These are phyloP conservation scores for Megaptera novaeangliae DNA, from an alignment of 2,113 vertebrate genomes.

Conservation along the genomic window DNA sequence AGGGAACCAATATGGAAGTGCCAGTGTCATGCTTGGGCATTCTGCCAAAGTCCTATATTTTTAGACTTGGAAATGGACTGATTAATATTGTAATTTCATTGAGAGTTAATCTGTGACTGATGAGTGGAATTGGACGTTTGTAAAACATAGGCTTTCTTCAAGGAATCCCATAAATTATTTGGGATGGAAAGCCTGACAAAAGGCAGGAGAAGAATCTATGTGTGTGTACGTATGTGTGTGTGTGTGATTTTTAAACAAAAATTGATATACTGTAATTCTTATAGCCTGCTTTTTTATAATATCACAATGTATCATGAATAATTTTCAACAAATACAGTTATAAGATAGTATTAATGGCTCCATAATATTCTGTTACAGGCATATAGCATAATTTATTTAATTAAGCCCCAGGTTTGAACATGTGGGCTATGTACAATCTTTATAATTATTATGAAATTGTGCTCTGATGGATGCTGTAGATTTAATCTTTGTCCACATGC, in stretches of 20 bases:
- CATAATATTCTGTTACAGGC: not conserved
- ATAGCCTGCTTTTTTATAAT: not conserved
- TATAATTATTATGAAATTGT: not conserved
- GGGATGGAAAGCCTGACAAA: not conserved
- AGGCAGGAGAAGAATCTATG: not conserved
- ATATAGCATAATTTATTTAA: not conserved
- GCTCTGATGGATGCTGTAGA: not conserved
- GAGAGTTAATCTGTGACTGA: not conserved
- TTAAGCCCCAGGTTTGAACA: not conserved
- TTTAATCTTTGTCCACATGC: not conserved
- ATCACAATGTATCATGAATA: not conserved
- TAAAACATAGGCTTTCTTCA: not conserved
- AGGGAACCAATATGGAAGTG: not conserved
- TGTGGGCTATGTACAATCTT: not conserved
- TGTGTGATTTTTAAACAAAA: not conserved
- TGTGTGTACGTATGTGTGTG: not conserved
- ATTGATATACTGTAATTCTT: not conserved
- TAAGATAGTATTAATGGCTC: not conserved
- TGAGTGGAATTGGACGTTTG: not conserved
- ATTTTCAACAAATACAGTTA: not conserved
- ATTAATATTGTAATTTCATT: not conserved
- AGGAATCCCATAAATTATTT: not conserved
- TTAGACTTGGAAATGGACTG: not conserved
- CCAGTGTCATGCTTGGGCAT: not conserved
- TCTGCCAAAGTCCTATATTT: not conserved